These are phyloP conservation scores for Nomada ruficornis DNA, from an alignment of 2,888 invertebrate genomes.

Conservation along the genomic window DNA sequence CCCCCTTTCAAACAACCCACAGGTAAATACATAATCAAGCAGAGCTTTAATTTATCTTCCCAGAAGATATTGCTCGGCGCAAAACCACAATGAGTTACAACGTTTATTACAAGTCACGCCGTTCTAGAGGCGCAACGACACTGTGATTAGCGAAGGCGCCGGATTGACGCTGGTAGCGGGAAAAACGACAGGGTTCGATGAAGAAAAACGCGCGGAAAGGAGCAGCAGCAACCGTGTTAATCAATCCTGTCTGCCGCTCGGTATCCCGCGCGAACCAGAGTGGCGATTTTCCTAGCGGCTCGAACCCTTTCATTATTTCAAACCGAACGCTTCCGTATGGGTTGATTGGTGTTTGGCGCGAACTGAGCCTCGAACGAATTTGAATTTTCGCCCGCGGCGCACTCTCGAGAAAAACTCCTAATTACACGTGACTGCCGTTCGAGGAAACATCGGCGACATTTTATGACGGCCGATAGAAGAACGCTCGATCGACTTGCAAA, in stretches of 20 bases:
- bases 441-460: constrained; percentile 55
- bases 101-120: constrained; percentile 5
- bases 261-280: constrained; percentile 31
- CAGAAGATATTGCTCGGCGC: constrained; percentile 3
- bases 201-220: constrained; percentile 43
- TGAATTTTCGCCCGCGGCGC: constrained; percentile 61
- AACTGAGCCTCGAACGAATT: constrained; percentile 41
- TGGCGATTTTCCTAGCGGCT: constrained; percentile 59
- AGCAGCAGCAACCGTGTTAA: constrained; percentile 43
- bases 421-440: constrained; percentile 64
- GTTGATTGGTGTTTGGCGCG: constrained; percentile 55
- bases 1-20: background rate
- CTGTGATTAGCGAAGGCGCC: constrained; percentile 65
- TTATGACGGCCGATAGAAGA: constrained; percentile 12
- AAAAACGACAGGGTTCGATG: constrained; percentile 23
- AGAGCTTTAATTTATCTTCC: constrained; percentile 2
- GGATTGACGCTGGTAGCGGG: constrained; percentile 48
- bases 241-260: constrained; percentile 54
- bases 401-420: constrained; percentile 61
- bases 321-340: constrained; percentile 59
- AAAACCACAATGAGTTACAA: background rate
- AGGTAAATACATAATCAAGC: background rate
- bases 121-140: constrained; percentile 36
- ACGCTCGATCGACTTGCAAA: constrained; percentile 69
- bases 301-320: constrained; percentile 66